Base-by-base conservation (phyloP, 2,888 invertebrate species). In the Lasioglossum zephyrum region DNA sequence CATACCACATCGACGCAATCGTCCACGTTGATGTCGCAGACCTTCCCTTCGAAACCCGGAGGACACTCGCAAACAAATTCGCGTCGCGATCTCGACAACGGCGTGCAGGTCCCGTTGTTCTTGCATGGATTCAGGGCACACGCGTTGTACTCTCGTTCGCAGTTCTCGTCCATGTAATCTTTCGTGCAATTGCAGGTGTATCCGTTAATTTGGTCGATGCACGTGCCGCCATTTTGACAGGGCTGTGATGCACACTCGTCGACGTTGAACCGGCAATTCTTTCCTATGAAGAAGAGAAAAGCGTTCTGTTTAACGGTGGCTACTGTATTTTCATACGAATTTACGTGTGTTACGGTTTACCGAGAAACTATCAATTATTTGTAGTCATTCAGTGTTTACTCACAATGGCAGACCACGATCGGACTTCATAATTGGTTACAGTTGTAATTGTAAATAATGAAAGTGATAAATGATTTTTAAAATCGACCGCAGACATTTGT, bases 11-110 rank as follows among this genome's bases (percentile, higher is more conserved):
- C 95, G n/a, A 95, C 85, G 94, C 97, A 97, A 91, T 97, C 97
- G 95, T 97, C 96, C 39, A 96, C 96, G 92, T 97, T 96, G 84
- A 95, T 94, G 91, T 97, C 97, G 95, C 98, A 98, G 31, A 95
- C 92, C 69, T 95, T 94, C 41, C 97, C 97, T 89, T 96, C 96
- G 95, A 96, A 97, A 53, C 97, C 97, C 73, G 95, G 94, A 26
- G 95, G 95, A 94, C 97, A 97, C 83, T 96, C 96, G 95, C 97
- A 97, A 36, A 95, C 94, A 92, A 95, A 96, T 66, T 96, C 96
- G 6, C 95, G 95, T 73, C 94, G 95, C 41, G 95, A 96, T 22
- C 94, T 91, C 6, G 92, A 92, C 81, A 90, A 90, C 86, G 96
- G 95, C 69, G 96, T 95, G 92, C 97, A 97, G 63, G 95, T 95